These are phyloP conservation scores for Candoia aspera DNA, from an alignment of 2,113 vertebrate species.

Conservation along the genomic window DNA sequence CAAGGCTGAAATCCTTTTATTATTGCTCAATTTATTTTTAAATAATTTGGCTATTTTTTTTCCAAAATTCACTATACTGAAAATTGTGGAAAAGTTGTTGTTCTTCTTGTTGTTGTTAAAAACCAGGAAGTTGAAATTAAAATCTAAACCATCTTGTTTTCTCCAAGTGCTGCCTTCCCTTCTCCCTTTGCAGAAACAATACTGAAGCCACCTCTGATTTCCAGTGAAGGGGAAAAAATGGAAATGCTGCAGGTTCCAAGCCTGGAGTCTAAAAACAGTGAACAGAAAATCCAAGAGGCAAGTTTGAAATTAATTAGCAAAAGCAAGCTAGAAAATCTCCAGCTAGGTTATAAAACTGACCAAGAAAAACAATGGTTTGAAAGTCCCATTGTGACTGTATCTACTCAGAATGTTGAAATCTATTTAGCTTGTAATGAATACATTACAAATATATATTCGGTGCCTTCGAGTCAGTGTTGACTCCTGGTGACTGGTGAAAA, in stretches of 20 bases:
- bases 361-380: not conserved
- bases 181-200: not conserved
- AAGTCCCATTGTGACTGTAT: not conserved
- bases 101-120: not conserved
- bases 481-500: too few relatives aligned
- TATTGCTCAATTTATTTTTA: not conserved
- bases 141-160: not conserved
- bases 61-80: not conserved
- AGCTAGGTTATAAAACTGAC: not conserved
- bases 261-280: not conserved
- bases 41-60: not conserved
- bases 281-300: not conserved
- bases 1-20: not conserved
- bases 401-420: not conserved
- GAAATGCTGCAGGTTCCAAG: not conserved
- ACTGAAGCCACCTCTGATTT: not conserved
- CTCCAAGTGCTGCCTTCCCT: not conserved
- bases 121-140: not conserved
- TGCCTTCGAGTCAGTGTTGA: too few relatives aligned
- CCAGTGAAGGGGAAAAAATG: not conserved
- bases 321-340: not conserved
- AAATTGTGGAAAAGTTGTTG: not conserved
- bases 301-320: constrained; percentile 1
- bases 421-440: not conserved
- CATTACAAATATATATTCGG: not conserved